Evolutionary conservation across 2,113 vertebrate genomes (phyloP).

Genomic region (Nestor notabilis): DNA sequence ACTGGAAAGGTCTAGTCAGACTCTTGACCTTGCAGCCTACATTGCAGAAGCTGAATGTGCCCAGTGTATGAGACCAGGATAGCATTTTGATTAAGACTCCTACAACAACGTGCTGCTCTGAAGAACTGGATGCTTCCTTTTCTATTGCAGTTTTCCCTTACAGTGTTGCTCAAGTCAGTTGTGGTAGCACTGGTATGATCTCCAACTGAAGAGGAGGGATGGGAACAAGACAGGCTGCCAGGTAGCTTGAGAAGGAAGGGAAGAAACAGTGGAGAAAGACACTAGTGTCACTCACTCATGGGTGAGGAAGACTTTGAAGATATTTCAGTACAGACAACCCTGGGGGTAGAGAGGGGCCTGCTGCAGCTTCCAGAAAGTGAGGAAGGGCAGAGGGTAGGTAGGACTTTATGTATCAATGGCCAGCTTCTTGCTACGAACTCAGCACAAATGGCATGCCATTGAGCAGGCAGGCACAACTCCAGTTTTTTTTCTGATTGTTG

Average conservation of each 20-base stretch:
- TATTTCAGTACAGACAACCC: background rate
- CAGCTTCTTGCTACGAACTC: background rate
- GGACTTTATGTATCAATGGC: background rate
- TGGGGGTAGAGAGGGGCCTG: background rate
- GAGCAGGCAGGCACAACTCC: background rate
- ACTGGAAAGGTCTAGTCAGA: background rate
- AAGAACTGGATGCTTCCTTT: background rate
- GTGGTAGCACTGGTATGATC: background rate
- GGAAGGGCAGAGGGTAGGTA: background rate
- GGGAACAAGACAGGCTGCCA: background rate
- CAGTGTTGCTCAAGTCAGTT: background rate
- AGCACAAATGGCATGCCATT: background rate
- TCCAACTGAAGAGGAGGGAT: background rate
- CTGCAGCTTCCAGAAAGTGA: background rate
- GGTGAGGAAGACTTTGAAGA: background rate
- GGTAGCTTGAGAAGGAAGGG: background rate
- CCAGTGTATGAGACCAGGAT: background rate
- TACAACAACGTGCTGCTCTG: background rate
- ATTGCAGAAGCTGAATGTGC: background rate
- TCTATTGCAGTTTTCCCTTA: background rate
- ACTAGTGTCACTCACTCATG: background rate
- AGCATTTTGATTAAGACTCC: background rate
- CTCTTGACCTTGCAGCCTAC: background rate
- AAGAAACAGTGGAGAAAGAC: background rate
- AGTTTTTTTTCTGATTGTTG: background rate